Conservation (phyloP, 2,888 invertebrate genomes). For the Stenoptilia bipunctidactyla region DNA sequence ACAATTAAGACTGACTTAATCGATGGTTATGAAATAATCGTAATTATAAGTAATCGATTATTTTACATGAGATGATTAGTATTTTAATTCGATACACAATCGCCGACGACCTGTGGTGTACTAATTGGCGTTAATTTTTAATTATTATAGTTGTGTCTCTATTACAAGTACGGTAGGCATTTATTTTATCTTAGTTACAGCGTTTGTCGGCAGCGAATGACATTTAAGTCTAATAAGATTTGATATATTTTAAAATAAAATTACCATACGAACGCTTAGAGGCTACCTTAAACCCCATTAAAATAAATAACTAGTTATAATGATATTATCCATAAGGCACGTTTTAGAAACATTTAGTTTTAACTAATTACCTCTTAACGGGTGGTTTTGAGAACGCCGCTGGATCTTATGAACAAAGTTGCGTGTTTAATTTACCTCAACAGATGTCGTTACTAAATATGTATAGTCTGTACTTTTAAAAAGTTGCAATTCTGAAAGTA, state of each 20-base stretch:
- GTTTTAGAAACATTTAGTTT: too few species aligned
- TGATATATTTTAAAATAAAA: neutral
- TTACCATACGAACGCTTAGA: neutral
- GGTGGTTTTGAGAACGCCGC: too few species aligned
- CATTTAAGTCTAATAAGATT: constrained; percentile 15
- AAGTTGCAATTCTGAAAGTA: too few species aligned
- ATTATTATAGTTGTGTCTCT: constrained; percentile 32
- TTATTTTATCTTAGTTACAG: constrained; percentile 24
- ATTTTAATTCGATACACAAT: constrained; percentile 48
- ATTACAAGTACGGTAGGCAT: constrained; percentile 20
- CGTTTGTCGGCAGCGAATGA: constrained; percentile 9
- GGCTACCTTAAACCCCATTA: neutral
- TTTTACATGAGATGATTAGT: constrained; percentile 27
- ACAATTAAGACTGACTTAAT: constrained; percentile 49
- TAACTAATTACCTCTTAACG: too few species aligned
- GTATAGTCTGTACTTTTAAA: too few species aligned
- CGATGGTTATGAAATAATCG: constrained; percentile 31
- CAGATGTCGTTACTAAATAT: too few species aligned
- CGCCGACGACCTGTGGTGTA: constrained; percentile 38
- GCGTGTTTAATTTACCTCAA: too few species aligned
- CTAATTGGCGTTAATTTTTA: constrained; percentile 55
- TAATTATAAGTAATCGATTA: constrained; percentile 43
- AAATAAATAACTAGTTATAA: too few species aligned
- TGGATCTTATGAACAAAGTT: too few species aligned
- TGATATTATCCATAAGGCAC: too few species aligned